Base-by-base conservation (phyloP, 2,888 invertebrate species). In the Dicycla oo region DNA sequence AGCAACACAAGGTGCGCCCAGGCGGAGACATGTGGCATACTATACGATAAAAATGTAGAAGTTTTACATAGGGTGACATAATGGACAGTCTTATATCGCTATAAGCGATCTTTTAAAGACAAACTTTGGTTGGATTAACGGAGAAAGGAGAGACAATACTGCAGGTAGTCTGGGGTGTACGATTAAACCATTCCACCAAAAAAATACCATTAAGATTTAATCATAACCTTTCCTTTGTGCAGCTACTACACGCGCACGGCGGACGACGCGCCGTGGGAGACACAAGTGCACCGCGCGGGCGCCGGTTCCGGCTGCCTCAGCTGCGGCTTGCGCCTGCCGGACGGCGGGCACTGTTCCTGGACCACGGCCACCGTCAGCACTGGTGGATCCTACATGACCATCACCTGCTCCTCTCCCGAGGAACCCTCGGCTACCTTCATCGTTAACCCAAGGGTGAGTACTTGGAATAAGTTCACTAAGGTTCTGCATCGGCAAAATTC, bases 231-330 rank as follows among this genome's bases (percentile, higher is more conserved):
- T 6, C 4, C 15, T 6, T 15, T 6, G 43, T 18, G 0, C 91
- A 98, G 98, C 78, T 99, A 97, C 93, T 99, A 97, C 94, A 96
- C 97, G 51, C 97, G 97, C 8, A 97, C 98, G 0, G 95, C 96
- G 8, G 92, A 95, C 3, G 95, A 94, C 30, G 93, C 96, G 78
- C 98, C 98, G 0, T 97, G 97, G 82, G 97, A 97, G 78, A 96
- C 97, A 38, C 97, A 98, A 57, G 96, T 97, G 78, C 98, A 98
- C 78, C 95, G 97, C 53, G 96, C 96, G 38, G 97, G 96, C 43
- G 88, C 91, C 0, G 88, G 87, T 51, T 87, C 85, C 47, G 94
- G 91, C 8, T 99, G 98, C 91, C 88, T 98, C 45, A 98, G 98
- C 26, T 99, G 99, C 90, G 86, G 91, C 18, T 88, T 97, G 18